Base-by-base conservation (phyloP, 2,113 vertebrate genomes). In the Microcebus tavaratra region DNA sequence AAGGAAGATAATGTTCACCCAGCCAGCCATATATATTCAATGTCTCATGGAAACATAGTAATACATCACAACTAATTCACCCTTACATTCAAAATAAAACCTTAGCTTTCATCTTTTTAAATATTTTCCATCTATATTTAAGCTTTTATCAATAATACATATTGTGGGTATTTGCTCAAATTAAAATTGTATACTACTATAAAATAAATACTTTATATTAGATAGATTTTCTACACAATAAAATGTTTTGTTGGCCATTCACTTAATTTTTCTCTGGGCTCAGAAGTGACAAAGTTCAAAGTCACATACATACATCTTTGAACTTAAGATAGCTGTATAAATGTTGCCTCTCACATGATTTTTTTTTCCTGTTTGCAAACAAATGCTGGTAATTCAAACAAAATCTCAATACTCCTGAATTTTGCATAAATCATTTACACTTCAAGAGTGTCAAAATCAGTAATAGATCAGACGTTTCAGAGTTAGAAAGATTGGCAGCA, bases 351-450 rank as follows among this genome's bases (percentile, higher is more conserved):
- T 98, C 95, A 97, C 95, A 93, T 98, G 88, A 98, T 98, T 96
- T 98, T 98, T 98, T 86, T 29, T 45, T 97, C 87, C 95, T 96
- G 94, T 98, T 98, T 98, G 87, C 95, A 98, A 98, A 98, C 97
- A 98, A 98, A 98, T 0, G 76, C 81, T 98, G 97, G 95, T 98
- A 98, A 98, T 98, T 95, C 97, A 98, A 98, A 98, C 59, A 94
- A 92, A 98, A 96, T 95, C 18, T 96, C 93, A 98, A 97, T 98
- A 97, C 97, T 97, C 87, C 63, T 98, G 97, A 97, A 98, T 98
- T 98, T 98, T 98, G 97, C 95, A 98, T 98, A 98, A 98, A 82
- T 93, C 27, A 98, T 98, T 98, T 98, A 89, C 96, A 98, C 97
- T 98, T 98, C 97, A 98, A 98, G 96, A 98, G 96, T 96, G 94